These are phyloP conservation scores for Drosophila quasianomalipes DNA, from an alignment of 2,888 invertebrate genomes.

Conservation along the genomic window DNA sequence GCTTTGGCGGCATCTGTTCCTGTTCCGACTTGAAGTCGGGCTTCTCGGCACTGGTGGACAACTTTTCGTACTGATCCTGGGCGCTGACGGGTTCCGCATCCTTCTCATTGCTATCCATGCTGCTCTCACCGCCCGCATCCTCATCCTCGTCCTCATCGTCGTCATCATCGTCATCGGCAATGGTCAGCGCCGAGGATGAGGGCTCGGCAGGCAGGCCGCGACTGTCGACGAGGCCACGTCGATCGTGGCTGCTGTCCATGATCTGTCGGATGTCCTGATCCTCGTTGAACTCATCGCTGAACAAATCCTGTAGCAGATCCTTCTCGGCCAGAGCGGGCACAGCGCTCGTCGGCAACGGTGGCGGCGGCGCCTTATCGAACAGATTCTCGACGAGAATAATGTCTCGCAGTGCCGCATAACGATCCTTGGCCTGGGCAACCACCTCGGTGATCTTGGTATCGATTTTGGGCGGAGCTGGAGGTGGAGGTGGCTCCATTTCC, in stretches of 20 bases:
- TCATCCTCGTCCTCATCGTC: slow-evolving; percentile 77
- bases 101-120: slow-evolving; percentile 83
- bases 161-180: slow-evolving; percentile 83
- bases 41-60: slow-evolving; percentile 74
- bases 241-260: slow-evolving; percentile 84
- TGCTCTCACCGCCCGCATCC: slow-evolving; percentile 82
- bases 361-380: slow-evolving; percentile 86
- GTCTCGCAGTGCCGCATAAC: slow-evolving; percentile 93
- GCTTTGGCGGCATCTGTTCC: slow-evolving; percentile 60
- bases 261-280: slow-evolving; percentile 86
- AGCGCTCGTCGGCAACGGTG: slow-evolving; percentile 43
- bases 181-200: slow-evolving; percentile 80
- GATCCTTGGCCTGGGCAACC: slow-evolving; percentile 88
- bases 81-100: slow-evolving; percentile 68
- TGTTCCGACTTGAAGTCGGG: slow-evolving; percentile 46
- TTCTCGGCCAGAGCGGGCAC: slow-evolving; percentile 52
- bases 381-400: slow-evolving; percentile 89
- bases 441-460: slow-evolving; percentile 86
- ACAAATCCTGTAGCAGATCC: slow-evolving; percentile 82
- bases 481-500: slow-evolving; percentile 56
- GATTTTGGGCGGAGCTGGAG: slow-evolving; percentile 79
- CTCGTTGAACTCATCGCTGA: slow-evolving; percentile 82
- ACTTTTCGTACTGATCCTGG: slow-evolving; percentile 78
- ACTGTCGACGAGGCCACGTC: slow-evolving; percentile 79
- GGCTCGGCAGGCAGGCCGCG: slow-evolving; percentile 79